Evolutionary conservation across 2,888 invertebrate species (phyloP), one percentile per base, ranked within the genome.

Genomic region (Megamerina dolium): DNA sequence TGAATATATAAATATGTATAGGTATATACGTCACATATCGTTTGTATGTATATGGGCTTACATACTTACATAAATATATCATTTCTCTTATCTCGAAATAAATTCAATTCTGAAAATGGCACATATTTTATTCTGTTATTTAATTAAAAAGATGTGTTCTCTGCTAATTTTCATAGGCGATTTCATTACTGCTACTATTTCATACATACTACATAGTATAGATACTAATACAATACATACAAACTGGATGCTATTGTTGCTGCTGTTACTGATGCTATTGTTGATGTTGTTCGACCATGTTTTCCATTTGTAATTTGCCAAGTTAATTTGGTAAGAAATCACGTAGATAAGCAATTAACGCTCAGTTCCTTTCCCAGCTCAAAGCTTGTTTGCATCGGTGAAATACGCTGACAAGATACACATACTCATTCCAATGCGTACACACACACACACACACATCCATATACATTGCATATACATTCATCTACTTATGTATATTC

Each of bases 311-410:
- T 59, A 65, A 62, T 64, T 64, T 61, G 54, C 51, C 57, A 63
- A 64, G 63, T 61, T 64, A 64, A 65, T 64, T 65, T 61, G 59
- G 61, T 61, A 63, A 61, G 65, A 64, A 65, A 64, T 64, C 65
- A 64, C 64, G 64, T 65, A 64, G 63, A 61, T 61, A 63, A 61
- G 61, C 61, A 64, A 64, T 64, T 65, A 64, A 64, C 59, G 49
- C 46, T 41, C 41, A 45, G 29, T 37, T 29, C 16, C 39, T 36
- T 21, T 10, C 17, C 37, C 21, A n/a, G 29, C 14, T 6, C 8
- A 12, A 21, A 20, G n/a, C 36, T 10, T 18, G 18, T 21, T 30
- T 17, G 10, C 13, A n/a, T 26, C 3, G 21, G 19, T 3, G 14
- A 17, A 8, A 21, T 8, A 30, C 29, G 13, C 13, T 29, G 30